phyloP scores from a whole-genome alignment of 2,888 invertebrate species.

The Blomia tropicalis region DNA sequence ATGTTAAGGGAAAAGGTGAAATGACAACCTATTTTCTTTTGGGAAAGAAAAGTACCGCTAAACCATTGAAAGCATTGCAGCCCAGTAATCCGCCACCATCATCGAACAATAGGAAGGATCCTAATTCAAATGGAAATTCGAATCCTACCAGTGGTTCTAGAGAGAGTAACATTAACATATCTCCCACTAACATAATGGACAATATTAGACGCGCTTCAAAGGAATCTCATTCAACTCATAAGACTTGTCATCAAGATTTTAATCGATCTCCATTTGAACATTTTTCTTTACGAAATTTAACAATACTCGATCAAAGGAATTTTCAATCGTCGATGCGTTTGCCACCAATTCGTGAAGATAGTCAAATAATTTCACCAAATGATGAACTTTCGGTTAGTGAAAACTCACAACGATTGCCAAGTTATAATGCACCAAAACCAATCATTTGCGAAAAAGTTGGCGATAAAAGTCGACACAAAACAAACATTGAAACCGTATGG shows the following conservation, averaged over 20 bases:
- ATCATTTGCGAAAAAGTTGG: constrained; percentile 13
- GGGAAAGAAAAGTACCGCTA: constrained; percentile 9
- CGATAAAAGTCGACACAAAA: not conserved
- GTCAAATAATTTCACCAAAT: not conserved
- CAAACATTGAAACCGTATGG: not conserved
- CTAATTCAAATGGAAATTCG: not conserved
- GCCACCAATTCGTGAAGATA: not conserved
- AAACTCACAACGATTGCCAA: constrained; percentile 8
- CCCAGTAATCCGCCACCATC: not conserved
- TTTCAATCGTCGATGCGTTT: not conserved
- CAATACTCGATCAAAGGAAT: not conserved
- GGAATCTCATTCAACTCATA: not conserved
- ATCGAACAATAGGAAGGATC: not conserved
- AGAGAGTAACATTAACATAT: not conserved
- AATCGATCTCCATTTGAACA: not conserved
- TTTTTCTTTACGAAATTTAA: not conserved
- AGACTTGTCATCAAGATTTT: not conserved
- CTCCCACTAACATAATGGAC: not conserved
- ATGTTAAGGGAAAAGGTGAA: constrained; percentile 79
- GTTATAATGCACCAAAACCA: constrained; percentile 24
- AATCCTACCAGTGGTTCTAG: not conserved
- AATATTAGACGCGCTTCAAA: not conserved
- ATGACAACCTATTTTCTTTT: constrained; percentile 78
- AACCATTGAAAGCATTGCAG: not conserved
- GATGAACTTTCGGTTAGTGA: constrained; percentile 1